phyloP scores from a whole-genome alignment of 2,888 invertebrate genomes.

The Aphidoletes aphidimyza region DNA sequence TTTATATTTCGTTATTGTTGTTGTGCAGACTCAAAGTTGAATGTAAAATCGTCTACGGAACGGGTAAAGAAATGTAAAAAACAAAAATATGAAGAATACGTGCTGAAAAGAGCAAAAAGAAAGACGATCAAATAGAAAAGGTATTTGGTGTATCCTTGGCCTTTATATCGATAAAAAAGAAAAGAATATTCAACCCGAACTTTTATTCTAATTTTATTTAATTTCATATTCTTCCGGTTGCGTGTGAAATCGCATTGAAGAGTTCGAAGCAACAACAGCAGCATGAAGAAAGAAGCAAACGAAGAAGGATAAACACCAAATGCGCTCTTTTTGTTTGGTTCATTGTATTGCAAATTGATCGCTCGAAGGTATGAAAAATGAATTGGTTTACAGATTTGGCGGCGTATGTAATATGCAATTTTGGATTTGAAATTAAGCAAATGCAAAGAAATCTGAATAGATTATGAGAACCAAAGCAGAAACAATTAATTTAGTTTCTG shows the following conservation, averaged over 20 bases:
- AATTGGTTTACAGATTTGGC: conserved; percentile 1
- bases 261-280: background rate
- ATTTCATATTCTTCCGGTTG: conserved; percentile 43
- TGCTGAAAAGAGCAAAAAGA: background rate
- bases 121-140: background rate
- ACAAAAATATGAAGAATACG: background rate
- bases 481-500: background rate
- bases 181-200: background rate
- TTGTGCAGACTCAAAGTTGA: background rate
- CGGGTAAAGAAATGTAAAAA: background rate
- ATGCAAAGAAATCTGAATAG: background rate
- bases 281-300: background rate
- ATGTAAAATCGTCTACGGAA: background rate
- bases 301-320: background rate
- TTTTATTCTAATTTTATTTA: conserved; percentile 21
- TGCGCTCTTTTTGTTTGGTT: no score
- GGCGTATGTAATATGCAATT: no score
- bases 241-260: background rate
- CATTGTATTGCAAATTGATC: conserved; percentile 10
- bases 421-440: background rate
- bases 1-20: background rate
- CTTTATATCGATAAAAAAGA: conserved; percentile 17
- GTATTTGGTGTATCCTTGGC: conserved; percentile 14
- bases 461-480: background rate
- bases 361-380: background rate